A percentile compares a stretch with the other conserved stretches of the same genome.
Conservation (phyloP, 2,797 vertebrate species). For the Trichosurus vulpecula region DNA sequence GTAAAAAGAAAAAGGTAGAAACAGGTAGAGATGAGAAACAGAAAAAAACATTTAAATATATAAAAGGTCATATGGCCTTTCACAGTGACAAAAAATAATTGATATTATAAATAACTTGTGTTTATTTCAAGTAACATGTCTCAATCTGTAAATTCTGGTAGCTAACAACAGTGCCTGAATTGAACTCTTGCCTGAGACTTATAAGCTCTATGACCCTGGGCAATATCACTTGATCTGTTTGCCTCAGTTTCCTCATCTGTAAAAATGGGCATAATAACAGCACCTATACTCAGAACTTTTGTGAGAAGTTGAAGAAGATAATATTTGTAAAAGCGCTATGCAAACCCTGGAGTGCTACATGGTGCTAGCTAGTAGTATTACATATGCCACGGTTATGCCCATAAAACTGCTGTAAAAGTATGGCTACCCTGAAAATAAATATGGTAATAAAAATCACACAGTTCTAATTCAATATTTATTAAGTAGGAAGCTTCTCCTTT, state of each 20-base stretch:
- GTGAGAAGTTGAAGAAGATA: neutral
- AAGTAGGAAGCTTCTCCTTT: neutral
- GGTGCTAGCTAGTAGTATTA: neutral
- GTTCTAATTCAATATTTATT: neutral
- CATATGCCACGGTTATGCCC: neutral
- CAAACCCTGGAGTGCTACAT: neutral
- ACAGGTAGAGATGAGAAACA: neutral
- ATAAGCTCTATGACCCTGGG: neutral
- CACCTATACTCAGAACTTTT: neutral
- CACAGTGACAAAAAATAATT: neutral
- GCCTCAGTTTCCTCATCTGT: neutral
- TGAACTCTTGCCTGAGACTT: neutral
- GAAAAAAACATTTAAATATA: conserved; percentile 12
- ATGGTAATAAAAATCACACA: neutral
- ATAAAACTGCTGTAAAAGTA: neutral
- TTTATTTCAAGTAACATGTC: neutral
- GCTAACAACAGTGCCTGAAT: neutral
- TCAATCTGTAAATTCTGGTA: neutral
- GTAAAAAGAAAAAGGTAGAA: neutral
- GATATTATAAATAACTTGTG: neutral
- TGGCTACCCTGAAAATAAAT: neutral
- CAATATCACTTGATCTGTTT: neutral
- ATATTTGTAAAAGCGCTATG: neutral
- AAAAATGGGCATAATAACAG: neutral
- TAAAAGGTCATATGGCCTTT: neutral